phyloP scores from a whole-genome alignment of 2,888 invertebrate genomes.

The Meghimatium bilineatum region DNA sequence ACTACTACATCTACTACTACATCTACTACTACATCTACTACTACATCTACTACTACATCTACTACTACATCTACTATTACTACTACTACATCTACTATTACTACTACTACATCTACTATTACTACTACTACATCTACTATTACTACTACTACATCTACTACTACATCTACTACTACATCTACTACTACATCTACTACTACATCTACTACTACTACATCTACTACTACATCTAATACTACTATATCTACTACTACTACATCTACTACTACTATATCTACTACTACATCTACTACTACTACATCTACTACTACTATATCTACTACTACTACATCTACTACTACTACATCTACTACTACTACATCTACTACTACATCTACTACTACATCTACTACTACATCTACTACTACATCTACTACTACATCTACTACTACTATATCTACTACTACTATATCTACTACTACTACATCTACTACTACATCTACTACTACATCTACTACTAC shows the following conservation, averaged over 20 bases:
- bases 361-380: background rate
- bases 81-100: no score
- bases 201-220: background rate
- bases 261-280: no score
- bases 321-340: no score
- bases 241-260: no score
- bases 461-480: background rate
- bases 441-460: background rate
- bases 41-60: background rate
- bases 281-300: background rate
- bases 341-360: background rate
- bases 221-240: no score
- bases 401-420: background rate
- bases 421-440: background rate
- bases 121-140: no score
- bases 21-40: background rate
- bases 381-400: background rate
- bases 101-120: no score
- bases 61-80: no score
- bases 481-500: background rate
- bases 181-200: background rate
- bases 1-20: constrained; percentile 25
- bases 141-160: background rate
- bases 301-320: no score
- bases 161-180: background rate